Percentiles rank a stretch among this genome's conserved stretches.
phyloP scores from a whole-genome alignment of 2,797 vertebrate species.

The Hylomyscus alleni region DNA sequence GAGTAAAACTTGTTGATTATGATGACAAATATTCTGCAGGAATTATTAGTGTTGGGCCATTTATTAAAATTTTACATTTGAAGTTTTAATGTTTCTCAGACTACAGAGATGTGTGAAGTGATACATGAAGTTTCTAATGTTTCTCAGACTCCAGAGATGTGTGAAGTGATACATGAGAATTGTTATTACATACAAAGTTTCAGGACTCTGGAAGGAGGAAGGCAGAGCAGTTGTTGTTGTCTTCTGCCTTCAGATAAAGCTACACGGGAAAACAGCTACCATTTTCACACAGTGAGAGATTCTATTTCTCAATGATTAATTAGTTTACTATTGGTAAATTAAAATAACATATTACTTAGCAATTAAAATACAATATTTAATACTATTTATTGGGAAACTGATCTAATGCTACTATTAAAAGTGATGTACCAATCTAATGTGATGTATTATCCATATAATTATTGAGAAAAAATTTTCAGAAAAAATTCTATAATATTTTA shows the following conservation, averaged over 20 bases:
- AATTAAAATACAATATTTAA: constrained; percentile 66
- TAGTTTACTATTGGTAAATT: constrained; percentile 45
- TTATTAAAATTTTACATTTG: background rate
- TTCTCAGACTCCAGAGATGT: background rate
- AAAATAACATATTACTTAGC: constrained; percentile 42
- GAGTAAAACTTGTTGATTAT: background rate
- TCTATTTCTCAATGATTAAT: constrained; percentile 63
- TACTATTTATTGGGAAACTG: constrained; percentile 41
- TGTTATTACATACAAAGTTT: constrained; percentile 4
- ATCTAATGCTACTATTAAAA: constrained; percentile 3
- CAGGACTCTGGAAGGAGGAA: background rate
- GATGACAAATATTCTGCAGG: background rate
- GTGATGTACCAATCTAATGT: constrained; percentile 14
- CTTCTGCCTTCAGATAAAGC: background rate
- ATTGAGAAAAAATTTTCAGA: constrained; percentile 8
- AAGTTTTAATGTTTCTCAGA: constrained; percentile 12
- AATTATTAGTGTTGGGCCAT: background rate
- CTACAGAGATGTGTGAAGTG: background rate
- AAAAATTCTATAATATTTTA: background rate
- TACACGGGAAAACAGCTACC: background rate
- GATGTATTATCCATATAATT: background rate
- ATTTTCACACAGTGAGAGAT: background rate
- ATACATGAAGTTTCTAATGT: background rate
- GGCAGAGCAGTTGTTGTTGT: background rate
- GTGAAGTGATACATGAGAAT: constrained; percentile 23